A percentile compares a stretch with the other conserved stretches of the same genome.
phyloP scores from a whole-genome alignment of 2,888 invertebrate genomes.

The Gymnocheta viridis region DNA sequence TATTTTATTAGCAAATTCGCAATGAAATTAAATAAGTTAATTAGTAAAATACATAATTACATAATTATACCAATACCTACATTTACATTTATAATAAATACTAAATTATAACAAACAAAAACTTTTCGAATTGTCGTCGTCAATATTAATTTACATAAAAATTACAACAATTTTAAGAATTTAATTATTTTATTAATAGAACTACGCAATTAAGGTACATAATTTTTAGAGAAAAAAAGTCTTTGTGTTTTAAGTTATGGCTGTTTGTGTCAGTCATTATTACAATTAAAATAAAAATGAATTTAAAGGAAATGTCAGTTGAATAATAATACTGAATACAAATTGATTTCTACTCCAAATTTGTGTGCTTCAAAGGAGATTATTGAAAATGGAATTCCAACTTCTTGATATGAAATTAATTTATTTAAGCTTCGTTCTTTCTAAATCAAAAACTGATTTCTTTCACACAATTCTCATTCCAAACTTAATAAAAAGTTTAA shows the following conservation, averaged over 20 bases:
- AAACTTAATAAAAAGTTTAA: no score
- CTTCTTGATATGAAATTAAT: no score
- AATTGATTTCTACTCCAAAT: background rate
- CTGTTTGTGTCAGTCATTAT: background rate
- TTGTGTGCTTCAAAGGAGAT: background rate
- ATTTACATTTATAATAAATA: slow-evolving; percentile 28
- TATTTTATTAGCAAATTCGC: slow-evolving; percentile 32
- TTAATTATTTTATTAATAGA: background rate
- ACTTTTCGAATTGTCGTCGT: background rate
- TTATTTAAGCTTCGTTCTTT: no score
- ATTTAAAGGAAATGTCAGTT: no score
- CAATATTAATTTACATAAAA: slow-evolving; percentile 16
- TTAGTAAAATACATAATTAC: slow-evolving; percentile 40
- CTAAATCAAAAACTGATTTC: no score
- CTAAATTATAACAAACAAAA: slow-evolving; percentile 30
- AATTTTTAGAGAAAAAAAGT: background rate
- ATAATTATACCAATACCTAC: slow-evolving; percentile 22
- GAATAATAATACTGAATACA: background rate
- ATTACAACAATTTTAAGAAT: slow-evolving; percentile 17
- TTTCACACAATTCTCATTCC: no score
- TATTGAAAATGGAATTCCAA: no score
- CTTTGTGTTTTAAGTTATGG: background rate
- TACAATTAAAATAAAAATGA: background rate
- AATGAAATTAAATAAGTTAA: slow-evolving; percentile 48
- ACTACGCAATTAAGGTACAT: slow-evolving; percentile 1